A percentile compares a stretch with the other conserved stretches of the same genome.
Evolutionary conservation across 2,113 vertebrate genomes (phyloP).

Genomic region (Charina bottae): DNA sequence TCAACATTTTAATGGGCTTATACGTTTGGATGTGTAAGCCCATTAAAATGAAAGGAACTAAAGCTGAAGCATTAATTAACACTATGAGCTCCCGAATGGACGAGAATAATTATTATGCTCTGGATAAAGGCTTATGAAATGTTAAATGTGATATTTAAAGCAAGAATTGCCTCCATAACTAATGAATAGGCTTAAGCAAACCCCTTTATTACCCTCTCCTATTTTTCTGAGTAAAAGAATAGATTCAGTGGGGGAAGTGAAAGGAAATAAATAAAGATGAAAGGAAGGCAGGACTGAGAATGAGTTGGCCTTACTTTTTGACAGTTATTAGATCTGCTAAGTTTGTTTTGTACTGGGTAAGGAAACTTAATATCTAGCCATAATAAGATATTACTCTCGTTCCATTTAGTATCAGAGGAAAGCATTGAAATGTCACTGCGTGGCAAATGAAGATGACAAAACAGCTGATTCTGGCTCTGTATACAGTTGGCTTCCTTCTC

Average conservation of each 20-base stretch:
- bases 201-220: neutral
- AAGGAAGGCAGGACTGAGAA: neutral
- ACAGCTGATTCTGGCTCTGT: neutral
- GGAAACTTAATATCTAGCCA: neutral
- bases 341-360: neutral
- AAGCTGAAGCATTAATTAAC: neutral
- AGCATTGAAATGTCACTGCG: neutral
- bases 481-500: neutral
- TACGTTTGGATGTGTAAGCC: neutral
- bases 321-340: neutral
- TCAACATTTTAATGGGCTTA: conserved; percentile 24
- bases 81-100: accelerated
- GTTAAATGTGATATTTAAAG: accelerated
- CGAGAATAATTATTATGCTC: neutral
- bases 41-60: conserved; percentile 1
- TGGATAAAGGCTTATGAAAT: accelerated
- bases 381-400: neutral
- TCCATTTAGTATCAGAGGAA: neutral
- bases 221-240: neutral
- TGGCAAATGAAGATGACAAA: neutral
- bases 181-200: accelerated
- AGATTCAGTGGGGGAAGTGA: neutral
- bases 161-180: neutral
- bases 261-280: neutral
- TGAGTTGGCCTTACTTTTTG: neutral